These are phyloP conservation scores for Nyctibius bracteatus DNA, from an alignment of 2,113 vertebrate genomes.

Conservation along the genomic window DNA sequence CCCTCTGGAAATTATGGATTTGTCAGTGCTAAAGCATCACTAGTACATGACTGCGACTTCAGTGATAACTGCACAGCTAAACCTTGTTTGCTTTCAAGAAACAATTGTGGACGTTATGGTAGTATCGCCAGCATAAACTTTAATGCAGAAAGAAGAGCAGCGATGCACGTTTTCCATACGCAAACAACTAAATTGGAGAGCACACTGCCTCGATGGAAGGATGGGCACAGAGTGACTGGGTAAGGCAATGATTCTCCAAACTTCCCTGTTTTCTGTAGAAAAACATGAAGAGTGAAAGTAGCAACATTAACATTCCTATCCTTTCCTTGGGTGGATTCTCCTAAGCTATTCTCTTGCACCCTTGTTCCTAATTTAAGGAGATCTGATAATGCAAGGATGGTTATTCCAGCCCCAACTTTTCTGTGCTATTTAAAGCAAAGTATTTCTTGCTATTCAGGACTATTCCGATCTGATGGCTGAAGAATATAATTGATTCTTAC, in stretches of 20 bases:
- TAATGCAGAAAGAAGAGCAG: neutral
- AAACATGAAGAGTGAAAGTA: neutral
- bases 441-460: neutral
- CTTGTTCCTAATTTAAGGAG: neutral
- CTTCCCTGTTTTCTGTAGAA: neutral
- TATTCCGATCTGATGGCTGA: neutral
- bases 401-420: neutral
- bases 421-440: neutral
- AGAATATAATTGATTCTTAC: neutral
- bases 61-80: neutral
- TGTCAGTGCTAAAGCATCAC: conserved; percentile 12
- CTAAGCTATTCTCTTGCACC: neutral
- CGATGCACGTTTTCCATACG: neutral
- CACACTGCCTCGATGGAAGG: neutral
- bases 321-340: neutral
- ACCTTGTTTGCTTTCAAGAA: neutral
- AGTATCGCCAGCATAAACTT: neutral
- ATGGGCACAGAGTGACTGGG: neutral
- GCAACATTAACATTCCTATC: neutral
- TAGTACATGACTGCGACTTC: neutral
- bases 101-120: neutral
- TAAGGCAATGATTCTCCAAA: neutral
- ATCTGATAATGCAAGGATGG: neutral
- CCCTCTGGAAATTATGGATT: conserved; percentile 41
- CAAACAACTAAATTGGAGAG: neutral